Base-by-base conservation (phyloP, 2,797 vertebrate species). In the Erpetoichthys calabaricus region DNA sequence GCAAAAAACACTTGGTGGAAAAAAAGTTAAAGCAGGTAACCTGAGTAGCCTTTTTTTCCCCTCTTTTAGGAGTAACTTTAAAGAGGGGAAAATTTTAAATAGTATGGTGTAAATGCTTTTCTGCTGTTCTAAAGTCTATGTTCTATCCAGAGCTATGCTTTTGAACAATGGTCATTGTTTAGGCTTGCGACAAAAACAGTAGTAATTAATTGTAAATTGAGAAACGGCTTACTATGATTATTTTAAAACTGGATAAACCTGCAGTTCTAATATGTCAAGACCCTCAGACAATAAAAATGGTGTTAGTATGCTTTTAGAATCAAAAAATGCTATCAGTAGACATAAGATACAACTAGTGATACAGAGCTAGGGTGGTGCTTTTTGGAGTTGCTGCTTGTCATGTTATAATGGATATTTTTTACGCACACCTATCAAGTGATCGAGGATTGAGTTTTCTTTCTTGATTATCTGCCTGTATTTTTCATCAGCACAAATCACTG, bases 151-250 rank as follows among this genome's bases (percentile, higher is more conserved):
- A 56, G 56, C 50, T 56, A 70, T 59, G 65, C 53, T 62, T 56
- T 50, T 65, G 67, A 62, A 42, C 59, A 51, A 51, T 56, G 25
- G 42, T 64, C 60, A 58, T 77, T 71, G 70, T 75, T 77, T 42
- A 54, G 47, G 50, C 63, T 44, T 42, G 62, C 41, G 45, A 66
- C 56, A 65, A 69, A 60, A 60, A 61, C 49, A 47, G 45, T 70
- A 62, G 67, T 83, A 87, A 80, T 81, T 87, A 89, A 86, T 85
- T 89, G 86, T 86, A 90, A 91, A 86, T 84, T 84, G 88, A 90
- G 83, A 84, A 89, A 81, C 63, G 44, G 76, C 81, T 84, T 66
- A 65, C 61, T 25, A 75, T 79, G 77, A 81, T 82, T 81, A 75
- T 76, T 68, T 70, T 75, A 59, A 78, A 86, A 83, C 84, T 77